Conservation (phyloP, 2,113 vertebrate species). For the Antennarius striatus region DNA sequence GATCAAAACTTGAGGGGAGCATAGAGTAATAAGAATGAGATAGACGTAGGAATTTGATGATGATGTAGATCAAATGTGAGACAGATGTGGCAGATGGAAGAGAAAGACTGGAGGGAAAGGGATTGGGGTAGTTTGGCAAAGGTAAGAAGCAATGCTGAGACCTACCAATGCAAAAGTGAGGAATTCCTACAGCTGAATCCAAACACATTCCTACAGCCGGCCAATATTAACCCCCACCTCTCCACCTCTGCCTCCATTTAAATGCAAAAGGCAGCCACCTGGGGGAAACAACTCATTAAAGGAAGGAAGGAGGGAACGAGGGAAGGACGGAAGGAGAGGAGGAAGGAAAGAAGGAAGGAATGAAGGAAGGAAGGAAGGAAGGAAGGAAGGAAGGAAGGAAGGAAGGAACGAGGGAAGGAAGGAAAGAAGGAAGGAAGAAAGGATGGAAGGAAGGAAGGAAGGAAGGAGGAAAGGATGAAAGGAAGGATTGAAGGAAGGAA, state of each 20-base stretch:
- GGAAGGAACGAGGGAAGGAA: too few relatives aligned
- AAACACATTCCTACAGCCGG: constrained; percentile 78
- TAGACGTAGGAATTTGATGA: constrained; percentile 22
- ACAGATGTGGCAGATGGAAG: constrained; percentile 32
- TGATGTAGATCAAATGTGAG: constrained; percentile 39
- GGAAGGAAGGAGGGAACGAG: too few relatives aligned
- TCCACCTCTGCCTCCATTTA: constrained; percentile 57
- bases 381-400: too few relatives aligned
- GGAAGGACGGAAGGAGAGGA: too few relatives aligned
- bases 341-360: too few relatives aligned
- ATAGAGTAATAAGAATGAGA: constrained; percentile 43
- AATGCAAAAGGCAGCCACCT: constrained; percentile 50
- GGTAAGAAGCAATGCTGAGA: constrained; percentile 72
- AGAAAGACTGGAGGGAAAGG: constrained; percentile 24
- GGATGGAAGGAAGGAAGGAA: too few relatives aligned
- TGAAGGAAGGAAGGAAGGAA: too few relatives aligned
- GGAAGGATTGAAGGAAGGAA: too few relatives aligned
- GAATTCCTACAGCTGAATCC: constrained; percentile 78
- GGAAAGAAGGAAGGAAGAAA: too few relatives aligned
- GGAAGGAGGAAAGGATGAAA: too few relatives aligned
- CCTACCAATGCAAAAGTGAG: constrained; percentile 79
- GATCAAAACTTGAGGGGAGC: constrained; percentile 61
- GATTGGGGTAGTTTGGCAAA: constrained; percentile 55
- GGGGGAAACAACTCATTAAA: constrained; percentile 43
- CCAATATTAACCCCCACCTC: constrained; percentile 77